Evolutionary conservation across 2,113 vertebrate genomes (phyloP), one percentile per base, ranked within the genome.

Genomic region (Thunnus thynnus): DNA sequence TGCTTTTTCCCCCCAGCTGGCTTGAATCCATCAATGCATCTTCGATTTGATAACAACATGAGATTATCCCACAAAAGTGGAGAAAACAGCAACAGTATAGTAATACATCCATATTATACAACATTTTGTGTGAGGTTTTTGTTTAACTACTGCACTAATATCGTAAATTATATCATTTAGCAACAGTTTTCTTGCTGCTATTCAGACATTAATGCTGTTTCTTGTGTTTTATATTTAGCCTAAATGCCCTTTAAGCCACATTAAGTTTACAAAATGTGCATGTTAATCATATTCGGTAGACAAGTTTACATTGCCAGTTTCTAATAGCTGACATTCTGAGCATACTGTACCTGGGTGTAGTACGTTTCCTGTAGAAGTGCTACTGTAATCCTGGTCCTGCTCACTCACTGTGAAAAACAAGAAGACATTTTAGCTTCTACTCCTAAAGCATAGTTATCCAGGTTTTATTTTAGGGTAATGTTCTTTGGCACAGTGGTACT

Each of bases 1-100:
- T 76, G 70, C 67, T 86, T 85, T 85, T 84, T 66, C 47, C 54
- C 20, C 20, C 18, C 36, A 41, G 36, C 36, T 47, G 68, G 57
- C 67, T 66, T 55, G 55, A 76, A 74, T 83, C 30, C 20, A 69
- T 80, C 32, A 16, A 55, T 75, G 78, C 25, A 60, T 56, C 32
- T 41, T 73, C 41, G 10, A 60, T 69, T 71, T 72, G 54, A 65
- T 36, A 36, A 46, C 14, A 47, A 20, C 44, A 48, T 46, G 55
- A 67, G 3, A 47, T n/a, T 55, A 56, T 73, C 48, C 18, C 20
- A 46, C 47, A 51, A 72, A 74, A 84, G 56, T 41, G 7, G 36
- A 41, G 36, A 44, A 36, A 47, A 57, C n/a, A 2, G 17, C 50
- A 70, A 78, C 25, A 62, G 47, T 17, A 32, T 13, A 27, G 64